A percentile compares a stretch with the other conserved stretches of the same genome.
Conservation (phyloP, 1,140 invertebrate genomes). For the Aphelenchoides besseyi region DNA sequence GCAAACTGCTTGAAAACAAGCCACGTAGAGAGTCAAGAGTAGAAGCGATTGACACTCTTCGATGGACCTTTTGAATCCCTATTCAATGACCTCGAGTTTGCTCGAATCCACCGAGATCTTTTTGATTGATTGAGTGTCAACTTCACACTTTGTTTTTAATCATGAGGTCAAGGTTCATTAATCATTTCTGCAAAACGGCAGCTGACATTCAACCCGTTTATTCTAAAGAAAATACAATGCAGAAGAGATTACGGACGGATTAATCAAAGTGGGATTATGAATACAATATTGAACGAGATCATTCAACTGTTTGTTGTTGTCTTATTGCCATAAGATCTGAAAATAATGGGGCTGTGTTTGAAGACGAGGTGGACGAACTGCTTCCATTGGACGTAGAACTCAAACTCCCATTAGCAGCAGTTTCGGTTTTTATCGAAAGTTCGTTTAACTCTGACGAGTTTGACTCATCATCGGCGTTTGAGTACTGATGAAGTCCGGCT, state of each 20-base stretch:
- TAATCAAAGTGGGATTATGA: background rate
- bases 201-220: background rate
- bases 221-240: background rate
- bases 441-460: background rate
- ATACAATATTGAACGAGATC: background rate
- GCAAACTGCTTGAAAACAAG: too few relatives aligned
- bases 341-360: background rate
- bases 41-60: too few relatives aligned
- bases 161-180: background rate
- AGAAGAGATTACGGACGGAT: background rate
- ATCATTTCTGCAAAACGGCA: too few relatives aligned
- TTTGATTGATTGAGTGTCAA: too few relatives aligned
- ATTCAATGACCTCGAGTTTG: too few relatives aligned
- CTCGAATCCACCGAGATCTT: too few relatives aligned
- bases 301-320: background rate
- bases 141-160: background rate
- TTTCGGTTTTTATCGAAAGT: background rate
- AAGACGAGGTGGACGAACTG: background rate
- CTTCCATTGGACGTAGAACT: constrained; percentile 5
- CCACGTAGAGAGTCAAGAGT: too few relatives aligned
- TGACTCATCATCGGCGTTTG: background rate
- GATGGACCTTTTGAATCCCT: too few relatives aligned
- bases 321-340: background rate
- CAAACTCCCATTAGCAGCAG: background rate
- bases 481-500: background rate